phyloP scores from a whole-genome alignment of 2,113 vertebrate genomes.

The Ascaphus truei region DNA sequence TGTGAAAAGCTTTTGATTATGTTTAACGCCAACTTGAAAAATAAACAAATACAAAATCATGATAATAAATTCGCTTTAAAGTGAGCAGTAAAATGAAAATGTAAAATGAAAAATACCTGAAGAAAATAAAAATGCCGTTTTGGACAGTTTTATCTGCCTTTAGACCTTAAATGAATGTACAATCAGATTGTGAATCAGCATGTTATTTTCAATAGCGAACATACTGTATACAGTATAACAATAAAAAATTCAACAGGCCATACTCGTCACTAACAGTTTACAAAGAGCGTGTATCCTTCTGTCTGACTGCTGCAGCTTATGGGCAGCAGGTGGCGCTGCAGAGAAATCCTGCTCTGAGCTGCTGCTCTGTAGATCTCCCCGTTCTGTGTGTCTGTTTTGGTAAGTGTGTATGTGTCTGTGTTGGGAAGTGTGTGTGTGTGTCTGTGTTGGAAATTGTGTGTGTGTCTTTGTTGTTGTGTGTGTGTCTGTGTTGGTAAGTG shows the following conservation, averaged over 20 bases:
- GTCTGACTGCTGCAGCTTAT: too few relatives aligned
- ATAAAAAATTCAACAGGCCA: neutral
- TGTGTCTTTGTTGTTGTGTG: too few relatives aligned
- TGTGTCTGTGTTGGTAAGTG: too few relatives aligned
- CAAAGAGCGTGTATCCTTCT: neutral
- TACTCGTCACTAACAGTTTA: neutral
- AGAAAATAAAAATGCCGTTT: neutral
- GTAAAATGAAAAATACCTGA: too few relatives aligned
- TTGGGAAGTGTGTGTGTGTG: too few relatives aligned
- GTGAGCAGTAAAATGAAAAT: neutral
- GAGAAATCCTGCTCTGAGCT: too few relatives aligned
- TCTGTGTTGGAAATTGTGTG: too few relatives aligned
- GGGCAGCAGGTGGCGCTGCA: too few relatives aligned
- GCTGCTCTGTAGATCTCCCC: too few relatives aligned
- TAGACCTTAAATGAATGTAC: neutral
- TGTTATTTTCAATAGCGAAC: neutral
- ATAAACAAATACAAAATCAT: neutral
- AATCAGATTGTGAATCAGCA: neutral
- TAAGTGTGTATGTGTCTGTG: too few relatives aligned
- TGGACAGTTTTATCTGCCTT: neutral
- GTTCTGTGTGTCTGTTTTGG: too few relatives aligned
- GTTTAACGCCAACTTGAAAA: neutral
- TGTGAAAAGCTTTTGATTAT: rapidly evolving
- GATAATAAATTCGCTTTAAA: neutral
- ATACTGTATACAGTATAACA: neutral